Evolutionary conservation across 2,888 invertebrate species (phyloP), one percentile per base, ranked within the genome.

Genomic region (Rhopalosiphum nymphaeae): DNA sequence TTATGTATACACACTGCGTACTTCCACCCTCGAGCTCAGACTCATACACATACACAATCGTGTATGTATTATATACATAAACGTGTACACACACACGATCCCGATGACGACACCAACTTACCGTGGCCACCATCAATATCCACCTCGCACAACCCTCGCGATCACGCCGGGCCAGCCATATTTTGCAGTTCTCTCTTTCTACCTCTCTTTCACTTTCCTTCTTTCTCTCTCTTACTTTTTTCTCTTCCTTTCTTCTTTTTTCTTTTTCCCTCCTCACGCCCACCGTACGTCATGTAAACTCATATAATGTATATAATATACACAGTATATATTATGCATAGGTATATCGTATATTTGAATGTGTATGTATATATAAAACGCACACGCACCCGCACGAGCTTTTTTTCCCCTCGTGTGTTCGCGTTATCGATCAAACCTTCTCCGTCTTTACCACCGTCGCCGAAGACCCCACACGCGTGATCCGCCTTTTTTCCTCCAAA

Each of bases 401-500:
- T 84, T 89, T 88, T 56, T 61, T 25, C 89, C 89, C 78, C 57
- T 61, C 57, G 90, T 84, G 85, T 85, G 89, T 88, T 88, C 88
- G 49, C 49, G 78, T 93, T 93, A 93, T 93, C 93, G 93, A 93
- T 93, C 93, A 93, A 93, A 90, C 61, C 90, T 85, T 46, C 49
- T 16, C 57, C 89, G 5, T 87, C 78, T 13, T n/a, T n/a, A 46
- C 93, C 89, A 44, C 88, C 29, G 29, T 5, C 53, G 44, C 44
- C 26, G 44, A 67, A 10, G 53, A 88, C 87, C 88, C 86, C 86
- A 86, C 46, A 86, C 91, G 78, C 91, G 84, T 91, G 56, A 44
- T 91, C 56, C 91, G 86, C 86, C 85, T 57, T 57, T 86, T 86
- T 44, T 0, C 26, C 26, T 25, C 11, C 42, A 25, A 36, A 46